Base-by-base conservation (phyloP, 2,888 invertebrate genomes). In the Aphodius sticticus region DNA sequence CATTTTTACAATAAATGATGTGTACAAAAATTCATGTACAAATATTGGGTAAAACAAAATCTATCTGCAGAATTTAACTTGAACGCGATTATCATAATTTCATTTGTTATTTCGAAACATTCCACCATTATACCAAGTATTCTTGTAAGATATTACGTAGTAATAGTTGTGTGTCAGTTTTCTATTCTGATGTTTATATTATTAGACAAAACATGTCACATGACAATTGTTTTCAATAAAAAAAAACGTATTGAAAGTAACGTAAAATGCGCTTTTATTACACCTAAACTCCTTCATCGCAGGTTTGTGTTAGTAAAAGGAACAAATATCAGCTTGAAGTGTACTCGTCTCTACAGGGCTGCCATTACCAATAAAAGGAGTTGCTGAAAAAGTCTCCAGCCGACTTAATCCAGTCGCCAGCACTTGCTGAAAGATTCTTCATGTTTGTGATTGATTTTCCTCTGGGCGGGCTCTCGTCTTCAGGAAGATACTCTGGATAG, bases 361-460 rank as follows among this genome's bases (percentile, higher is more conserved):
- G 36, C 72, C 74, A 76, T 82, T 77, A 86, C 86, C 86, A 87
- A 81, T 87, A 86, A 82, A 87, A 86, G 14, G 86, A 86, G 53
- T 85, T 85, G 75, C 83, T 85, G 84, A 84, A 86, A 77, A 85
- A 85, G 69, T 85, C 84, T 0, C 82, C 76, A 6, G 85, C 81
- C 2, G 84, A 82, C 82, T 85, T 85, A 0, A 86, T 69, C 78
- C 84, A 79, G 36, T 79, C 82, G 5, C 81, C 80, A 6, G 83
- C 82, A 26, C 81, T 82, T 79, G 80, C 81, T 2, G 81, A 69
- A 16, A 82, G 36, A n/a, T 80, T 79, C 12, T 79, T 76, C 6
- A 79, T 80, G 26, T 78, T 69, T 2, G 82, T 78, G 16, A 81
- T 36, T 6, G 78, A 81, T 71, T 83, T 81, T 69, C 78, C 80